phyloP scores from a whole-genome alignment of 1,140 invertebrate genomes.

The Pseudomyrmex flavicornis region DNA sequence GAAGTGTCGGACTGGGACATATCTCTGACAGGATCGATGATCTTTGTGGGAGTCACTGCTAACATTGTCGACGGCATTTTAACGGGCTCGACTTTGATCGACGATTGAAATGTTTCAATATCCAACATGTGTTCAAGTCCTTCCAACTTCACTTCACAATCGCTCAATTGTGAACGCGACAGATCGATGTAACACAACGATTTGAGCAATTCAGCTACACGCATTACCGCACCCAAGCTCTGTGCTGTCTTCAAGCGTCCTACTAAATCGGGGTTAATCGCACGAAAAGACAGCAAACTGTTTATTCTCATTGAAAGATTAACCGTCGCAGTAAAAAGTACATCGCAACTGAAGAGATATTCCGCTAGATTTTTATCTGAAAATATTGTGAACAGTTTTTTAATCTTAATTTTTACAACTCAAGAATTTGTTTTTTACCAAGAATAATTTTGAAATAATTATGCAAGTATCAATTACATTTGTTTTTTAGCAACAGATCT shows the following conservation, averaged over 20 bases:
- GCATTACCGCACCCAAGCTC: conserved; percentile 74
- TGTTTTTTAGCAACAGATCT: conserved; percentile 59
- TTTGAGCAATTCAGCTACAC: conserved; percentile 78
- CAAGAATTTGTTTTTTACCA: background rate
- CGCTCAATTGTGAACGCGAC: conserved; percentile 70
- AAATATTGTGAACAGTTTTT: background rate
- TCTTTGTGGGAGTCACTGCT: conserved; percentile 18
- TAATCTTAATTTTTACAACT: conserved; percentile 39
- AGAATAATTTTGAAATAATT: background rate
- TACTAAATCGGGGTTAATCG: conserved; percentile 75
- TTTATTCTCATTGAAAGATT: conserved; percentile 73
- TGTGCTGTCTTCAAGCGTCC: conserved; percentile 75
- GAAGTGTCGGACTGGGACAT: conserved; percentile 69
- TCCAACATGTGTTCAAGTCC: conserved; percentile 79
- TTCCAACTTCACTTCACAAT: conserved; percentile 80
- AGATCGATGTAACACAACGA: conserved; percentile 78
- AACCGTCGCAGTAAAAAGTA: conserved; percentile 67
- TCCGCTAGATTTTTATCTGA: conserved; percentile 38
- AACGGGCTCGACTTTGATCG: conserved; percentile 53
- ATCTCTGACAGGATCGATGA: conserved; percentile 68
- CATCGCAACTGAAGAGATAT: conserved; percentile 70
- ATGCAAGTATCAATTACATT: conserved; percentile 21
- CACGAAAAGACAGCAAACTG: conserved; percentile 76
- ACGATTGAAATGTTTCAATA: conserved; percentile 72
- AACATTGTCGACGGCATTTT: background rate